These are phyloP conservation scores for Rhizomys pruinosus DNA, from an alignment of 2,113 vertebrate genomes.

Conservation along the genomic window DNA sequence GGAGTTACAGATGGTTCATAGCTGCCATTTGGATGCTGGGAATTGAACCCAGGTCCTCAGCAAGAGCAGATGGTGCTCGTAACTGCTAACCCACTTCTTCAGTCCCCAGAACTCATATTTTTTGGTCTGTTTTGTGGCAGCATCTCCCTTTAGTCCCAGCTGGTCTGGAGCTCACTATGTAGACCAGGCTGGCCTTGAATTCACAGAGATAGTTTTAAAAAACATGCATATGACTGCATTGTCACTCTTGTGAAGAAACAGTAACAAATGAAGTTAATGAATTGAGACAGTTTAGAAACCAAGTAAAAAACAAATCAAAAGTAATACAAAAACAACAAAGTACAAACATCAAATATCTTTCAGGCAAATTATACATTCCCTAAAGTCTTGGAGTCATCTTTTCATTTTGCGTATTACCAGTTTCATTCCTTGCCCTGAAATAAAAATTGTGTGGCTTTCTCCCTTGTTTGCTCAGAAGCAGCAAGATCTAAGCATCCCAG, in stretches of 20 bases:
- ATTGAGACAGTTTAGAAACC: not conserved
- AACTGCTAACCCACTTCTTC: too few species aligned
- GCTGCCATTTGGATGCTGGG: too few species aligned
- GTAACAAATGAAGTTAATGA: not conserved
- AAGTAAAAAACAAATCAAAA: constrained; percentile 20
- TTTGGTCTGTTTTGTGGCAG: too few species aligned
- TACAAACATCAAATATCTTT: not conserved
- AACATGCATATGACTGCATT: not conserved
- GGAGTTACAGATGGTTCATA: too few species aligned
- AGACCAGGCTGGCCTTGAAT: too few species aligned
- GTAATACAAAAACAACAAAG: not conserved
- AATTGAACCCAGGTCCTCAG: too few species aligned
- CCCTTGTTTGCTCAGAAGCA: constrained; percentile 65
- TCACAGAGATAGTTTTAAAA: too few species aligned
- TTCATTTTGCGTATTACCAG: constrained; percentile 62
- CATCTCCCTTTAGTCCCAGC: too few species aligned
- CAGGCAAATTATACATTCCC: not conserved
- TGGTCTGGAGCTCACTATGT: too few species aligned
- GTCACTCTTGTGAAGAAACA: not conserved
- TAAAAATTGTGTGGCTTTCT: constrained; percentile 58
- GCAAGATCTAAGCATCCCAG: constrained; percentile 73
- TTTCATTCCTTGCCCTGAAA: constrained; percentile 59
- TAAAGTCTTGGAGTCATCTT: constrained; percentile 28
- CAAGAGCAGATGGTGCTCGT: too few species aligned
- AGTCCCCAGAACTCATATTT: too few species aligned